Evolutionary conservation across 2,888 invertebrate species (phyloP).

Genomic region (Mellilla xanthometata): DNA sequence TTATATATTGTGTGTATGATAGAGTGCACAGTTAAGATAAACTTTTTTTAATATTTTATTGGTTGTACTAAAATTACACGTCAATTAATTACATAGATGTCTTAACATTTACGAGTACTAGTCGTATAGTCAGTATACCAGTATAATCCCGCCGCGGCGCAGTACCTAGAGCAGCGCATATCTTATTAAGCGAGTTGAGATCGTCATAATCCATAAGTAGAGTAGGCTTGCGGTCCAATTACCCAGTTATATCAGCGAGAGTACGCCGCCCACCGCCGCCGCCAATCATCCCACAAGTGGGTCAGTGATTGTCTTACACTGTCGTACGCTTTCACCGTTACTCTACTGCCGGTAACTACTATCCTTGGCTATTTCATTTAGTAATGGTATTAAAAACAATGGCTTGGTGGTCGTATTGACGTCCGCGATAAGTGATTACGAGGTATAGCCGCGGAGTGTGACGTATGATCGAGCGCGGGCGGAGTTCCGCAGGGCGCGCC

Average conservation of each 20-base stretch:
- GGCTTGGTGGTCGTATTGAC: slow-evolving; percentile 11
- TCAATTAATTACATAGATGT: no score
- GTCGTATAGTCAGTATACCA: no score
- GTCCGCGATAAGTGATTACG: slow-evolving; percentile 24
- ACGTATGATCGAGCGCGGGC: slow-evolving; percentile 23
- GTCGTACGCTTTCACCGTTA: slow-evolving; percentile 7
- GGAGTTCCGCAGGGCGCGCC: slow-evolving; percentile 18
- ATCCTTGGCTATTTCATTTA: slow-evolving; percentile 11
- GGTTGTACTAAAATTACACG: no score
- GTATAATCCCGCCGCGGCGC: no score
- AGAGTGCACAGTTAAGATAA: no score
- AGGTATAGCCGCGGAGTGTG: slow-evolving; percentile 23
- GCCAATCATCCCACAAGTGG: slow-evolving; percentile 18
- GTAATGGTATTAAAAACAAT: slow-evolving; percentile 8
- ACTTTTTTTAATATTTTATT: no score
- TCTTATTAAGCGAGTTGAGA: background rate
- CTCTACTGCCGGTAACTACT: slow-evolving; percentile 1
- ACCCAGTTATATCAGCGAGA: slow-evolving; percentile 19
- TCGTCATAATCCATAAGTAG: slow-evolving; percentile 7
- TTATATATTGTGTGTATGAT: no score
- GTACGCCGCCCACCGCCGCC: slow-evolving; percentile 16
- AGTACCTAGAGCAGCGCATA: no score
- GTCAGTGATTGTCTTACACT: slow-evolving; percentile 22
- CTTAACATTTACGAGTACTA: no score
- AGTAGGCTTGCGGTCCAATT: slow-evolving; percentile 10